Base-by-base conservation (phyloP, 2,888 invertebrate species). In the Iphiclides podalirius region DNA sequence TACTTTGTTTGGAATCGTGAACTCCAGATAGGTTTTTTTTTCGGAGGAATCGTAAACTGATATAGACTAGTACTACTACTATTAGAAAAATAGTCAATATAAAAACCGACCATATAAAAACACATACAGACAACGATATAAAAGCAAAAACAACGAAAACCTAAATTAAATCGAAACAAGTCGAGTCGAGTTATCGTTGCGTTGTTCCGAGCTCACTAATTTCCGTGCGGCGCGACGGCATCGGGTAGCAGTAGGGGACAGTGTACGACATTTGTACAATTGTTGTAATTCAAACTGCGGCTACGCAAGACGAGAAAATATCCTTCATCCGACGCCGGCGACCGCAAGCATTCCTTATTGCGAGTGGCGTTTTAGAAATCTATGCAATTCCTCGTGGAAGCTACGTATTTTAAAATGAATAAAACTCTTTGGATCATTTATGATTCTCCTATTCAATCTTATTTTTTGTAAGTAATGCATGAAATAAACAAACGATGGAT, bases 161-260 rank as follows among this genome's bases (percentile, higher is more conserved):
- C 4, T n/a, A n/a, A n/a, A n/a, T 66, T 67, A 60, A 60, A 63
- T 60, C 60, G 46, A 59, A 63, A 57, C 59, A 59, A 57, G 43
- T 53, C 55, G 34, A 48, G 34, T 45, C 34, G 26, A 20, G 28
- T 12, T 23, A 48, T 35, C 35, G 48, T 43, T 14, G 26, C 20
- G 50, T 35, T 31, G 48, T 43, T 14, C 33, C 20, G 50, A 56
- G 53, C 50, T 53, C 52, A 55, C 53, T 57, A 57, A 57, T 60
- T 59, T 28, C n/a, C n/a, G n/a, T n/a, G 38, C 34, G 43, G 14
- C 13, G 14, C 13, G 17, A 15, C 8, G 17, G 26, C 8, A 12
- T 11, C 9, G 16, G 39, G 33, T 7, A 36, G 16, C n/a, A 8
- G 31, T 31, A 17, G 4, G 12, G 20, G 31, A 4, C 40, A 16